Evolutionary conservation across 2,888 invertebrate species (phyloP).

Genomic region (Ypsolopha sequella): DNA sequence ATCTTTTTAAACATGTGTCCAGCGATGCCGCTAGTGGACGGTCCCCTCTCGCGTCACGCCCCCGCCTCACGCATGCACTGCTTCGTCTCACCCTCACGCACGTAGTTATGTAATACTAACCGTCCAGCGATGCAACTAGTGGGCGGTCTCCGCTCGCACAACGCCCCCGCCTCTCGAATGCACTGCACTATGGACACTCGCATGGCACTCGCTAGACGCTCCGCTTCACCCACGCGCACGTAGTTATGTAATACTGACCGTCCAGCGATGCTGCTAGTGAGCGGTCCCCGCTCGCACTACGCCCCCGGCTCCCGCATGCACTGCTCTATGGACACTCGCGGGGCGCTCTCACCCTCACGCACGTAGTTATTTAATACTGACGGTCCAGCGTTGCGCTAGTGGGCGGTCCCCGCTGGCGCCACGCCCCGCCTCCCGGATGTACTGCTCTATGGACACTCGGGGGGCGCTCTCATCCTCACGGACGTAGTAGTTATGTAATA

Average conservation of each 20-base stretch:
- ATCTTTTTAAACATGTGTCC: no score
- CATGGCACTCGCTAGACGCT: conserved; percentile 60
- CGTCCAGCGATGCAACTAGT: no score
- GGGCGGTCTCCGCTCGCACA: conserved; percentile 81
- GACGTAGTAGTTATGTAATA: neutral
- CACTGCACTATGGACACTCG: conserved; percentile 23
- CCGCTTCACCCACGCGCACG: conserved; percentile 88
- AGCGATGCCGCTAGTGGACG: conserved; percentile 39
- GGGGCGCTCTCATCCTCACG: conserved; percentile 79
- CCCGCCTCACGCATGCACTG: conserved; percentile 76
- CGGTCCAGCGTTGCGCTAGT: conserved; percentile 6
- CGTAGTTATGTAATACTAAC: neutral
- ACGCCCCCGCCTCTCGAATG: neutral
- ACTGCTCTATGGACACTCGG: conserved; percentile 55
- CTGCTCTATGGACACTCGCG: conserved; percentile 48
- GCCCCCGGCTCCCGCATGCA: conserved; percentile 79
- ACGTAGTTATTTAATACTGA: neutral
- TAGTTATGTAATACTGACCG: conserved; percentile 26
- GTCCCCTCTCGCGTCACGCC: conserved; percentile 83
- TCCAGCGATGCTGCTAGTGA: conserved; percentile 22
- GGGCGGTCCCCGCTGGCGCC: conserved; percentile 80
- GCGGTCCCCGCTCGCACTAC: conserved; percentile 81
- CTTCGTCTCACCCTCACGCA: conserved; percentile 24
- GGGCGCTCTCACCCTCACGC: conserved; percentile 79
- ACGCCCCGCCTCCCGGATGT: conserved; percentile 79